Evolutionary conservation across 2,113 vertebrate genomes (phyloP).

Genomic region (Mohoua ochrocephala): DNA sequence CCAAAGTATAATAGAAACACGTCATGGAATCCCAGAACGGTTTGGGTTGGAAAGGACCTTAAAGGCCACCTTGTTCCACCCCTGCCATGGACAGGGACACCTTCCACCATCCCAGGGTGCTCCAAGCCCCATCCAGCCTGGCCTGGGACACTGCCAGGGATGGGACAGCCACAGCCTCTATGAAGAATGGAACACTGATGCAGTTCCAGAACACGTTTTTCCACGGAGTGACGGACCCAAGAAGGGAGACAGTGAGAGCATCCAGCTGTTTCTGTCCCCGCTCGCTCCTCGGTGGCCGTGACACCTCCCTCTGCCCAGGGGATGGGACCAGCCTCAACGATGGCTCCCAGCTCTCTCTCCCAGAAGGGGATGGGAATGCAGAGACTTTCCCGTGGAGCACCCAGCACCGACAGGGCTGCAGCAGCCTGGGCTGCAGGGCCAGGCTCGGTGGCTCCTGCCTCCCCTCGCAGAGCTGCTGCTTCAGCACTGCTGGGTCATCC

Average conservation of each 20-base stretch:
- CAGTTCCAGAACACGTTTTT: not conserved
- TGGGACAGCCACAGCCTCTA: not conserved
- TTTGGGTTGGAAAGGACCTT: not conserved
- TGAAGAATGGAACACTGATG: not conserved
- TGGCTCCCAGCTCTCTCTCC: too few relatives aligned
- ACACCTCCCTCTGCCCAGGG: too few relatives aligned
- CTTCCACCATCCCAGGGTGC: not conserved
- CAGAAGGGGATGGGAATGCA: accelerated
- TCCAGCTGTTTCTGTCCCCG: not conserved
- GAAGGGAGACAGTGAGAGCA: not conserved
- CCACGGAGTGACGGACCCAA: accelerated
- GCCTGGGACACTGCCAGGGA: not conserved
- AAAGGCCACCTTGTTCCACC: accelerated
- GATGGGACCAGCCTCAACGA: not conserved
- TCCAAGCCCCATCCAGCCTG: not conserved
- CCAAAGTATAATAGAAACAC: accelerated
- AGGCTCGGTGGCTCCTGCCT: too few relatives aligned
- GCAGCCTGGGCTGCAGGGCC: not conserved
- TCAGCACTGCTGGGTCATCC: not conserved
- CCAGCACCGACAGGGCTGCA: not conserved
- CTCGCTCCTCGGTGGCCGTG: not conserved
- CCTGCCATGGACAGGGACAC: not conserved
- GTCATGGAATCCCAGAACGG: accelerated
- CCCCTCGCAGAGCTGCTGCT: accelerated
- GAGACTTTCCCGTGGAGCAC: too few relatives aligned